Conservation (phyloP, 2,797 vertebrate genomes). For the Chiroxiphia lanceolata region DNA sequence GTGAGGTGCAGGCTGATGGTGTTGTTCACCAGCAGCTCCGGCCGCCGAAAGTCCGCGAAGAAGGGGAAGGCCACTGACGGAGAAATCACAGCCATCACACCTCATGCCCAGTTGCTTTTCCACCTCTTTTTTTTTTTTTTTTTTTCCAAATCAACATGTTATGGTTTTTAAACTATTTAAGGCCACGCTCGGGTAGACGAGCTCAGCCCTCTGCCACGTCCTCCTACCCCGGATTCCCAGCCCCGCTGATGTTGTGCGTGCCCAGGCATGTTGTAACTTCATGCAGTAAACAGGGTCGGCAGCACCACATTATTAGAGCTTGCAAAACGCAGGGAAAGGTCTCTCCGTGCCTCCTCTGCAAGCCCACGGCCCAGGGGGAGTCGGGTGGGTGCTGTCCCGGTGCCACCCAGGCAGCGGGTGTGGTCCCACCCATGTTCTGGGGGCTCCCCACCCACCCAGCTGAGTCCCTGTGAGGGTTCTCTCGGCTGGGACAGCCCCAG, state of each 20-base stretch:
- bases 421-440: not conserved
- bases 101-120: fast-evolving
- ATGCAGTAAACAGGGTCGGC: not conserved
- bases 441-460: not conserved
- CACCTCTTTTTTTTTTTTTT: fast-evolving
- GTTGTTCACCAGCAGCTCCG: conserved; percentile 8
- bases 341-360: not conserved
- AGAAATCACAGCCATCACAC: not conserved
- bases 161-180: not conserved
- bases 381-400: fast-evolving
- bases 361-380: not conserved
- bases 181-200: fast-evolving
- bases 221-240: not conserved
- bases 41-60: not conserved
- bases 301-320: not conserved
- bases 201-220: not conserved
- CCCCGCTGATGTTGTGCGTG: not conserved
- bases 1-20: conserved; percentile 21
- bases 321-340: not conserved
- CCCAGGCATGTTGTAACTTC: not conserved
- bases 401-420: not conserved
- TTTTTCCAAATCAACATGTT: not conserved
- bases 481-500: fast-evolving
- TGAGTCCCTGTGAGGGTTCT: not conserved
- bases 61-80: not conserved